Percentiles rank a stretch among this genome's conserved stretches.
These are phyloP conservation scores for Basileuterus tristriatus DNA, from an alignment of 2,797 vertebrate species.

Conservation along the genomic window DNA sequence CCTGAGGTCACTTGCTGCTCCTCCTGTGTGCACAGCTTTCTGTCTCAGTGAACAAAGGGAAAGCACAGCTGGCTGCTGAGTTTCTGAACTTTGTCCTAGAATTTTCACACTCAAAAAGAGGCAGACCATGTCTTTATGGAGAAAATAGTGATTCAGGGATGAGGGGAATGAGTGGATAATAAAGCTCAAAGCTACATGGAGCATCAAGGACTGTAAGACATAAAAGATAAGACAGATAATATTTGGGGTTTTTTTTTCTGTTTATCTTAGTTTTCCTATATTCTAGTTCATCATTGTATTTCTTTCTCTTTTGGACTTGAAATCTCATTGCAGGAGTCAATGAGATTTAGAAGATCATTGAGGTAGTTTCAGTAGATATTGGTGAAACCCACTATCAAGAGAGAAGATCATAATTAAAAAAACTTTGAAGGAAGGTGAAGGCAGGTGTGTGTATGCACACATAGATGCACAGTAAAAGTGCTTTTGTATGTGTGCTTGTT, in stretches of 20 bases:
- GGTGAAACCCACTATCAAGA: neutral
- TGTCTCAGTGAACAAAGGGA: neutral
- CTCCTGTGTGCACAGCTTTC: neutral
- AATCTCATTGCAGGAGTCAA: neutral
- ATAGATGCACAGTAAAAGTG: neutral
- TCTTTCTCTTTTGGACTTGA: neutral
- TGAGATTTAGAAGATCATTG: neutral
- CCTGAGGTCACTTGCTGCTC: neutral
- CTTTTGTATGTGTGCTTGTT: neutral
- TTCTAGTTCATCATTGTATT: neutral
- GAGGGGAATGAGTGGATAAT: neutral
- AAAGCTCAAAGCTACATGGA: neutral
- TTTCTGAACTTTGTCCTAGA: neutral
- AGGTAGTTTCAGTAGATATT: neutral
- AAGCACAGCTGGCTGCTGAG: neutral
- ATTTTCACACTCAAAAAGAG: neutral
- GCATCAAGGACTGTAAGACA: neutral
- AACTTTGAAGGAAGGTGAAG: neutral
- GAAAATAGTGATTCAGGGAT: neutral
- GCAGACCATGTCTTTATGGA: neutral
- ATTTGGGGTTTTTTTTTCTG: fast-evolving
- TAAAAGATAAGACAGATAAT: neutral
- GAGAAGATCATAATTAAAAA: neutral
- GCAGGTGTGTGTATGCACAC: neutral
- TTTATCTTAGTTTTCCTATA: neutral